Base-by-base conservation (phyloP, 2,888 invertebrate genomes). In the Thymelicus acteon region DNA sequence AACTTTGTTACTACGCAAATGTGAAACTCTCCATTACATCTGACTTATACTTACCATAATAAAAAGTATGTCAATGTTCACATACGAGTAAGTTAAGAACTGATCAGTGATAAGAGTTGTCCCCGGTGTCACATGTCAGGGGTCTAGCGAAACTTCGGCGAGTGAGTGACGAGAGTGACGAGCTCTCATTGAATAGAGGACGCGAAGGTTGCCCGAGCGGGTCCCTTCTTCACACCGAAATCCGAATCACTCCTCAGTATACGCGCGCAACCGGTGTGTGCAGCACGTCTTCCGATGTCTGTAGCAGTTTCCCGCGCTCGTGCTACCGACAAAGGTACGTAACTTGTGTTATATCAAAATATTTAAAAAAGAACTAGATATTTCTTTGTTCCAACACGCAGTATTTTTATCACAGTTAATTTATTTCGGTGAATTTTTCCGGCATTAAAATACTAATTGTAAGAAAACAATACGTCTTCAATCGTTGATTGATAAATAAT, bases 231-330 rank as follows among this genome's bases (percentile, higher is more conserved):
- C 84, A 83, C 78, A 75, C 71, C 37, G 10, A 7, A 7, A 44
- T 12, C 2, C 19, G 19, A 31, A 31, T 31, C 31, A 31, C 31
- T 31, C 19, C 19, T 74, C 86, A 89, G 89, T 89, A 79, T 76
- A 74, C 85, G 85, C 88, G 86, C 85, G 89, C 83, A 83, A 85
- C 85, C 86, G 83, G 88, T 86, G 85, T 82, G 85, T 75, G 80
- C 63, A 39, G 77, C 71, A 78, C 78, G 85, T 75, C 74, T 76
- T 75, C 79, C 80, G 73, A 89, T 88, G 89, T 81, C 84, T 75
- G 73, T 83, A 77, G 76, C 78, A 69, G 72, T 75, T 70, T 73
- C 74, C 72, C 76, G 73, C 75, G 83, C 72, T 74, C 80, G 78
- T 74, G 77, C 68, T 48, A 37, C 60, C 82, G 86, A 85, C 67